These are phyloP conservation scores for Drosophila pegasa DNA, from an alignment of 2,888 invertebrate genomes.

Conservation along the genomic window DNA sequence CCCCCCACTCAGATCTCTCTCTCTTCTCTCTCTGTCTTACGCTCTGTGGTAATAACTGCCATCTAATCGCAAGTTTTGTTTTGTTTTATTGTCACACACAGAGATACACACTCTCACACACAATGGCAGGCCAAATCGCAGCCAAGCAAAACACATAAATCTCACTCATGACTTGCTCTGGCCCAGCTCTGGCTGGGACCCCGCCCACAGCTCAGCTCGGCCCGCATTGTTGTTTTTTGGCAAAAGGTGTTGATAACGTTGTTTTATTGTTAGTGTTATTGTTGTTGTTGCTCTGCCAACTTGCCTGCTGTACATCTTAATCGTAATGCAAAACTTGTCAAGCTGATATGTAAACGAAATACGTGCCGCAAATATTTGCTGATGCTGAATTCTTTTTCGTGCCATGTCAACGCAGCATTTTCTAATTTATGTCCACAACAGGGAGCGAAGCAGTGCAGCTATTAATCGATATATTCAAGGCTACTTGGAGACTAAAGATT, in stretches of 20 bases:
- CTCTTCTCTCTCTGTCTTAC: slow-evolving; percentile 1
- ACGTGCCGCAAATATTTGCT: slow-evolving; percentile 79
- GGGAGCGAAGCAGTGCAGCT: too few relatives aligned
- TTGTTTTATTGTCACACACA: slow-evolving; percentile 76
- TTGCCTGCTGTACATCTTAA: slow-evolving; percentile 74
- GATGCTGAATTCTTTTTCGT: slow-evolving; percentile 54
- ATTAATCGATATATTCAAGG: too few relatives aligned
- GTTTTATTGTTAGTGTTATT: slow-evolving; percentile 49
- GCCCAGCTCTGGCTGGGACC: slow-evolving; percentile 9
- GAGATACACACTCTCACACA: slow-evolving; percentile 8
- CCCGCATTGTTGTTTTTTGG: slow-evolving; percentile 38
- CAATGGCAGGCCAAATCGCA: slow-evolving; percentile 57
- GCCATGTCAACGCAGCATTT: slow-evolving; percentile 61
- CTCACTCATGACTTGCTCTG: slow-evolving; percentile 73
- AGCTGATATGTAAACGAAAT: slow-evolving; percentile 78
- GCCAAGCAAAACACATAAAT: slow-evolving; percentile 80
- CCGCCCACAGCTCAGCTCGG: slow-evolving; percentile 19
- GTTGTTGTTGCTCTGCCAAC: slow-evolving; percentile 24
- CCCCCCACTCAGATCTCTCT: slow-evolving; percentile 1
- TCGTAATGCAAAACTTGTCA: slow-evolving; percentile 80
- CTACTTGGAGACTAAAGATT: too few relatives aligned
- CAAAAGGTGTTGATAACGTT: slow-evolving; percentile 77
- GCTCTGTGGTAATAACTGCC: slow-evolving; percentile 58
- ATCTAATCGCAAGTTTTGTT: slow-evolving; percentile 79
- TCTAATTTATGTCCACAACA: slow-evolving; percentile 76